Evolutionary conservation across 2,888 invertebrate species (phyloP), one percentile per base, ranked within the genome.

Genomic region (Ormyrus pomaceus): DNA sequence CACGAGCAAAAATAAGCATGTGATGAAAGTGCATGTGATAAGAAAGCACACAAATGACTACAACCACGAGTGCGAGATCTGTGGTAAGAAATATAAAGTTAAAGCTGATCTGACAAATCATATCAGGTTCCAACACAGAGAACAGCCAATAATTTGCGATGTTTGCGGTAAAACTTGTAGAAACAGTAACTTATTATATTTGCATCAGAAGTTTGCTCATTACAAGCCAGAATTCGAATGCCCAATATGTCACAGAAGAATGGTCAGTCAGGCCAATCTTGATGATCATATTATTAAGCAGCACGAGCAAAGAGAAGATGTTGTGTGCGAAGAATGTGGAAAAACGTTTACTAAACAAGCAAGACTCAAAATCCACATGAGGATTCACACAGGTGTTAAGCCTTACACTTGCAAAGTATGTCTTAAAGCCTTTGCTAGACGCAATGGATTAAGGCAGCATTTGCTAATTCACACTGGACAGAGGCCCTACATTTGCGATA

Each of bases 401-500:
- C 86, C 86, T 0, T 84, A 86, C 66, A 81, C 59, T 0, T 87
- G 87, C 64, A 79, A 80, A 9, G 75, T 86, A 0, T 87, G 87
- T 72, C 34, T 51, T 0, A 83, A 82, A 68, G 75, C 85, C 0
- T 87, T 86, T 34, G 83, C 83, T 3, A 79, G 85, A 0, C 83
- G 83, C n/a, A 84, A 83, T 9, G 84, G 83, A 0, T 81, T 90
- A 34, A 89, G 89, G 78, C 89, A 90, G 72, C 90, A 90, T 66
- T 58, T 90, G 34, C 84, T 90, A 3, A 90, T 90, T 48, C 90
- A 90, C 75, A 89, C 88, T 0, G 90, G 90, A 0, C 83, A 88
- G 51, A 85, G 88, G 59, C 89, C 90, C 0, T 90, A 90, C 79
- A 85, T 88, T 0, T 90, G 90, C 77, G 90, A 90, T 64, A 88